phyloP scores from a whole-genome alignment of 2,797 vertebrate genomes.

The Tangara arthus region DNA sequence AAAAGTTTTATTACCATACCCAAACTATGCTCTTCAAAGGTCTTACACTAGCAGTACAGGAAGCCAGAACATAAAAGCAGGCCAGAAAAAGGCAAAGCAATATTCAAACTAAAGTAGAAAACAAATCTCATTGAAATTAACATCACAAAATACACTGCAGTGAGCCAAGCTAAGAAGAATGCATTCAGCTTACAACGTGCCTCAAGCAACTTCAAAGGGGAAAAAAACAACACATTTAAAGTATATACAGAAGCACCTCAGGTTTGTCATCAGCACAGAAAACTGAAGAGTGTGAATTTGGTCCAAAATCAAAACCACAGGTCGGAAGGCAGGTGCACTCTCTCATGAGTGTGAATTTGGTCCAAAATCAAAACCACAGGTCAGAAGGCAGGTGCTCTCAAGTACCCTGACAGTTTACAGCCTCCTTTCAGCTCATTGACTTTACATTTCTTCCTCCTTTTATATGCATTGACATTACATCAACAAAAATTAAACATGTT shows the following conservation, averaged over 20 bases:
- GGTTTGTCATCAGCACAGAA: background rate
- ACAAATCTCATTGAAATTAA: background rate
- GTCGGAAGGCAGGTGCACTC: background rate
- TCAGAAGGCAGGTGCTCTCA: background rate
- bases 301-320: background rate
- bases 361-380: background rate
- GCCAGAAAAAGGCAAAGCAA: background rate
- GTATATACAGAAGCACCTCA: background rate
- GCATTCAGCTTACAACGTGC: background rate
- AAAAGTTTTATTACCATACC: background rate
- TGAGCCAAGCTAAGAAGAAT: constrained; percentile 4
- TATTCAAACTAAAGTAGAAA: background rate
- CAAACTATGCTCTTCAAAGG: background rate
- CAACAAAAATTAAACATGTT: background rate
- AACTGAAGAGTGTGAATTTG: background rate
- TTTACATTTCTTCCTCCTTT: background rate
- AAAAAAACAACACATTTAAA: background rate
- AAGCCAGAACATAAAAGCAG: background rate
- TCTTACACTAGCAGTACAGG: background rate
- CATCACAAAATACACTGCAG: background rate
- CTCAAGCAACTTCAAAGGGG: constrained; percentile 3
- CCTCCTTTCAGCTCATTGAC: background rate
- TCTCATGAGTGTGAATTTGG: background rate
- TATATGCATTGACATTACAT: background rate
- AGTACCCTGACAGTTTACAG: background rate